Base-by-base conservation (phyloP, 2,113 vertebrate species). In the Orthonyx spaldingii region DNA sequence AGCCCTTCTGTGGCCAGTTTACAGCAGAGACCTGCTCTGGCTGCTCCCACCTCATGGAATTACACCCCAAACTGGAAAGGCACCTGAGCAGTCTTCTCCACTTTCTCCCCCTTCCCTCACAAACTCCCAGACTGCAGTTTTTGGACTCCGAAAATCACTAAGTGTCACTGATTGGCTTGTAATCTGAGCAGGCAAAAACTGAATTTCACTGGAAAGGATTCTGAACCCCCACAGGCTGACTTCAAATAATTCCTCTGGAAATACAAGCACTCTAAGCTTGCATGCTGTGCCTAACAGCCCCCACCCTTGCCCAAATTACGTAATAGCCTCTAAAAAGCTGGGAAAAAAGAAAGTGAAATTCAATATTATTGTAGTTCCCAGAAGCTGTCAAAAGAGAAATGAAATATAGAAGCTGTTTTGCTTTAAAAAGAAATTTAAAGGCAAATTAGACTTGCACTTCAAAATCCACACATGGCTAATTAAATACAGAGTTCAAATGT, bases 271-370 rank as follows among this genome's bases (percentile, higher is more conserved):
- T 70, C 44, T 1, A 26, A 87, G 72, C 59, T 70, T 74, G 39
- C 84, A 65, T 55, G 80, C 89, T 93, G 91, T 75, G 86, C 87
- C 65, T 70, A 59, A 69, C 16, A 28, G 27, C 35, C 76, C 64
- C 86, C 42, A 39, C 47, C 79, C 95, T 77, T 77, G 80, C 60
- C 60, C 89, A 92, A 84, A 94, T 83, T 35, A 92, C 1, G 2
- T 64, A 93, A 96, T 30, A 64, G 76, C 49, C 72, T 91, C 75
- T 71, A 71, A 94, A 94, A 89, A 75, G 56, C 42, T 75, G 65
- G 49, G 11, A 28, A 70, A 91, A 91, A 81, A 76, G 61, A 95
- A 94, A 95, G 84, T 87, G 84, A 95, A 95, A 93, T 84, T 90
- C 64, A 92, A 5, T 95, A 91, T 64, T 87, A 87, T 32, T 89